Evolutionary conservation across 1,140 invertebrate species (phyloP).

Genomic region (Drosophila prosaltans): DNA sequence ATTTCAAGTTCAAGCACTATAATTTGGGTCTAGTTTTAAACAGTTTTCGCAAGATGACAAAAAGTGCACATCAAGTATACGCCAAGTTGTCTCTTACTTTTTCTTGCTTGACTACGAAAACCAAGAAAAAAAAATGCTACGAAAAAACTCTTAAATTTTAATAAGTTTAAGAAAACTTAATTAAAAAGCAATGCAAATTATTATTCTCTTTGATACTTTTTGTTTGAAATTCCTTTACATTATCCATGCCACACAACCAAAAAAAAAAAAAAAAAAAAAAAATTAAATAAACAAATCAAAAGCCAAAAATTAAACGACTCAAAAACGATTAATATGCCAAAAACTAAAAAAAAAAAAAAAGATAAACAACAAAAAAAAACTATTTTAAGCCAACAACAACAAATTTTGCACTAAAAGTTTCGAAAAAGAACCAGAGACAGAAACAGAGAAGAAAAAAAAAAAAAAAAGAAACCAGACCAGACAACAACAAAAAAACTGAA

Average conservation of each 20-base stretch:
- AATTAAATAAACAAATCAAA: slow-evolving; percentile 25
- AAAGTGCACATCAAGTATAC: background rate
- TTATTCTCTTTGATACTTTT: slow-evolving; percentile 4
- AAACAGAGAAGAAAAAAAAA: slow-evolving; percentile 26
- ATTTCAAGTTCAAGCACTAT: too few species aligned
- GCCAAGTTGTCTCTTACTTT: background rate
- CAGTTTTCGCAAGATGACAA: background rate
- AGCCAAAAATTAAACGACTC: slow-evolving; percentile 12
- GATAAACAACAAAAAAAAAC: slow-evolving; percentile 39
- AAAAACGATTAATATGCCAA: slow-evolving; percentile 24
- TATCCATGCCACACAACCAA: slow-evolving; percentile 3
- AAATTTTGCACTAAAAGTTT: slow-evolving; percentile 29
- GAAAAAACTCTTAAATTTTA: too few species aligned
- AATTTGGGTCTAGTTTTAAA: too few species aligned
- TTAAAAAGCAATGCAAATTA: slow-evolving; percentile 6
- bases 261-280: slow-evolving; percentile 23
- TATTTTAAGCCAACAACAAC: slow-evolving; percentile 42
- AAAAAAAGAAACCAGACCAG: slow-evolving; percentile 32
- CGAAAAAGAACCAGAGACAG: slow-evolving; percentile 36
- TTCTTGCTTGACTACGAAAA: background rate
- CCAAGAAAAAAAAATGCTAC: too few species aligned
- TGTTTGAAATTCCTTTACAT: slow-evolving; percentile 1
- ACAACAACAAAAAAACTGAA: slow-evolving; percentile 20
- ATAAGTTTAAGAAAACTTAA: slow-evolving; percentile 1
- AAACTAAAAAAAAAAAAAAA: slow-evolving; percentile 15